Percentiles rank a stretch among this genome's conserved stretches.
Conservation (phyloP, 1,140 invertebrate species). For the Aethina tumida region DNA sequence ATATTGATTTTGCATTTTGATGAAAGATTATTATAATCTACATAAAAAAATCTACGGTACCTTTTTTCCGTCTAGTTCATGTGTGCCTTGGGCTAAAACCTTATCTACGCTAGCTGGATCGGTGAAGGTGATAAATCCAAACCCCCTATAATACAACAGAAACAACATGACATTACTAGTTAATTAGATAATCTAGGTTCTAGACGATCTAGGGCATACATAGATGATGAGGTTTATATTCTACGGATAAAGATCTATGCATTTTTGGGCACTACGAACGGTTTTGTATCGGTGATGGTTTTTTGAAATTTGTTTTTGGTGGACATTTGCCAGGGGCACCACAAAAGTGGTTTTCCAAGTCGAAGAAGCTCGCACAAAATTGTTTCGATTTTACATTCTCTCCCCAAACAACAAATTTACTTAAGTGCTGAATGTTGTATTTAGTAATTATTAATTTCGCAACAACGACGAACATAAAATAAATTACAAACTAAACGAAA, state of each 20-base stretch:
- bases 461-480: too few species aligned
- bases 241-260: slow-evolving; percentile 19
- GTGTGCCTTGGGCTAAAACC: slow-evolving; percentile 85
- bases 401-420: too few species aligned
- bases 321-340: too few species aligned
- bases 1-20: too few species aligned
- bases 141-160: slow-evolving; percentile 77
- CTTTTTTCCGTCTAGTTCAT: slow-evolving; percentile 94
- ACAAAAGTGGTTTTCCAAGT: too few species aligned
- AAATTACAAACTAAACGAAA: too few species aligned
- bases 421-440: too few species aligned
- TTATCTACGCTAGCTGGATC: slow-evolving; percentile 90
- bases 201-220: slow-evolving; percentile 11
- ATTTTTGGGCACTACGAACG: slow-evolving; percentile 18
- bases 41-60: slow-evolving; percentile 52
- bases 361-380: too few species aligned
- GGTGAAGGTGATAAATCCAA: slow-evolving; percentile 93
- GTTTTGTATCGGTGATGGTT: slow-evolving; percentile 3
- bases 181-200: too few species aligned
- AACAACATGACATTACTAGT: slow-evolving; percentile 32
- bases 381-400: too few species aligned
- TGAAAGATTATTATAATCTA: too few species aligned
- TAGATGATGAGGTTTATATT: slow-evolving; percentile 8
- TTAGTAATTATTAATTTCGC: too few species aligned
- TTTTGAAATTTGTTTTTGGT: slow-evolving; percentile 6